Base-by-base conservation (phyloP, 2,113 vertebrate species). In the Xiphorhynchus elegans region DNA sequence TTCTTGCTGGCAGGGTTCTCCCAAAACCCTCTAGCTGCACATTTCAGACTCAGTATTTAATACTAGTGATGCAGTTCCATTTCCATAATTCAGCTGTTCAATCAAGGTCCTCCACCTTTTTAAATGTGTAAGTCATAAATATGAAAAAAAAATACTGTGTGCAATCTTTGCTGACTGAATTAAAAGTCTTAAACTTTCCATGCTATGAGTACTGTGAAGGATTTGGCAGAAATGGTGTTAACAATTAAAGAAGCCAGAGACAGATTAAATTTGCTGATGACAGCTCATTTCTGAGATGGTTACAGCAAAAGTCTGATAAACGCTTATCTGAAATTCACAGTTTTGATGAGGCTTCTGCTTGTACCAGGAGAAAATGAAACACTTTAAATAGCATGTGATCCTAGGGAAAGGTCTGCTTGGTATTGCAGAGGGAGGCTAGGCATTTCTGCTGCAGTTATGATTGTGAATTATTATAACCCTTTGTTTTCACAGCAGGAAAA, bases 231-330 rank as follows among this genome's bases (percentile, higher is more conserved):
- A 91, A 95, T 79, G 78, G 79, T 95, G 66, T 72, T 94, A 97
- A 98, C 92, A 96, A 97, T 98, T 97, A 97, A 84, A 96, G 89
- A 77, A 97, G 81, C 53, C 84, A 97, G 96, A 97, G 50, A 93
- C 83, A 97, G 97, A 97, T 98, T 97, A 98, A 97, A 96, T 95
- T 95, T 95, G 76, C 84, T 97, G 97, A 97, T 97, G 97, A 97
- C 95, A 97, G 95, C 97, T 98, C 96, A 96, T 97, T 97, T 97
- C 96, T 92, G 94, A 97, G 96, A 97, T 97, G 95, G 96, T 90
- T 97, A 95, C 86, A 98, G 96, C 80, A 87, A 96, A 98, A 97
- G 95, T 73, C 96, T 90, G 96, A 97, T 95, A 95, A 95, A 97
- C 60, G 76, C 91, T 97, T 97, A 97, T 96, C 95, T 96, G 90